Evolutionary conservation across 2,113 vertebrate species (phyloP), one percentile per base, ranked within the genome.

Genomic region (Panthera uncia): DNA sequence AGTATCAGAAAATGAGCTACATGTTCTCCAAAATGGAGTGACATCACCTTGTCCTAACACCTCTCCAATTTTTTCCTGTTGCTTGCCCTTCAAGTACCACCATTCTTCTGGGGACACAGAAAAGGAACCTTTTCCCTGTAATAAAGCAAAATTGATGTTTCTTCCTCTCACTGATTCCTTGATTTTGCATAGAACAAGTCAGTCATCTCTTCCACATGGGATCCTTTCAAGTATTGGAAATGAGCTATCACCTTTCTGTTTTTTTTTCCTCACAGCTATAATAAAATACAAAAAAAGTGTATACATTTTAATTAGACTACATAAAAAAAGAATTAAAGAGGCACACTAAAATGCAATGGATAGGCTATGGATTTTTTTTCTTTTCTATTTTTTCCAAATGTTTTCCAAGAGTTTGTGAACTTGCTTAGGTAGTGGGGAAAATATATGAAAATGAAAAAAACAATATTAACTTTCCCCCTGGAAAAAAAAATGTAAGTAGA

Each of bases 201-300:
- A 94, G 31, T 68, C 48, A 88, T 66, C 29, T 91, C 45, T 85
- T 96, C 38, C 27, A 79, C 0, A 0, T 87, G 69, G 6, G 7
- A 91, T 23, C 45, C 7, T 95, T 94, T 85, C n/a, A 84, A 88
- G 45, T 91, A 55, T 93, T 71, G 89, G 36, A 89, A 92, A 95
- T 80, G 36, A 92, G 1, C 29, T 29, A 50, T 71, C 68, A 69
- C 2, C 15, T 55, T 73, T 76, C 19, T 41, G 87, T 86, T 61
- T n/a, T 69, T 25, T 13, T 36, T 81, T 89, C 76, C 61, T 86
- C 66, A 90, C 27, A 93, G 78, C 66, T 95, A 23, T 82, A 65
- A 50, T 81, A 95, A 84, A 76, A 87, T 68, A 83, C 29, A n/a
- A 69, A 87, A 88, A 55, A n/a, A 48, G 4, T 19, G 52, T 65